phyloP scores from a whole-genome alignment of 2,797 vertebrate genomes.

The Peromyscus melanophrys region DNA sequence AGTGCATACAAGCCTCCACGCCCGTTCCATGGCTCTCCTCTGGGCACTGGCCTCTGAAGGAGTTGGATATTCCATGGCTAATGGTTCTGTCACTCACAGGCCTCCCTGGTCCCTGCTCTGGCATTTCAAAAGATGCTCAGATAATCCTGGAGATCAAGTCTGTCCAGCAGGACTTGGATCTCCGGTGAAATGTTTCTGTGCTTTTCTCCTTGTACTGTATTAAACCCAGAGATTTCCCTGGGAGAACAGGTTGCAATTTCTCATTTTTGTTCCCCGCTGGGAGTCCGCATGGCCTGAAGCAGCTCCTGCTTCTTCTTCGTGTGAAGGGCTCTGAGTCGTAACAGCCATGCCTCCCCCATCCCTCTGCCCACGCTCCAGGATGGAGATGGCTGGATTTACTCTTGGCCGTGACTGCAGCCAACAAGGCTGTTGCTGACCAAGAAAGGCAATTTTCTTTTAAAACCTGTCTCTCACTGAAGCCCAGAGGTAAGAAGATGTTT shows the following conservation, averaged over 20 bases:
- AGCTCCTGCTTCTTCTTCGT: background rate
- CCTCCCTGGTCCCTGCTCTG: background rate
- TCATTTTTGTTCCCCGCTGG: background rate
- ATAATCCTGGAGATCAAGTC: background rate
- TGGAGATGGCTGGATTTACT: fast-evolving
- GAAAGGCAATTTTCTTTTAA: conserved; percentile 4
- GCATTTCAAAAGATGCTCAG: background rate
- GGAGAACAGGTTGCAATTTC: background rate
- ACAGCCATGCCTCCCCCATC: fast-evolving
- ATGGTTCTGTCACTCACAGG: background rate
- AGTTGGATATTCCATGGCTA: background rate
- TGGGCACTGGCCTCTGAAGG: background rate
- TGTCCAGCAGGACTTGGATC: background rate
- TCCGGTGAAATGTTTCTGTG: background rate
- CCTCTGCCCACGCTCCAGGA: fast-evolving
- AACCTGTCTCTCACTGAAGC: background rate
- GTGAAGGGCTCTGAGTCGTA: background rate
- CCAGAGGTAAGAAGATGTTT: background rate
- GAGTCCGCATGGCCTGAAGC: background rate
- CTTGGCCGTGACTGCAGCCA: background rate
- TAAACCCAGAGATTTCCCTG: conserved; percentile 40
- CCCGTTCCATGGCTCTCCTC: fast-evolving
- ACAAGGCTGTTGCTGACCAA: background rate
- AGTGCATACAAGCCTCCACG: fast-evolving
- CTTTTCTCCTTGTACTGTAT: background rate